Evolutionary conservation across 2,113 vertebrate genomes (phyloP).

Genomic region (Thermophis baileyi): DNA sequence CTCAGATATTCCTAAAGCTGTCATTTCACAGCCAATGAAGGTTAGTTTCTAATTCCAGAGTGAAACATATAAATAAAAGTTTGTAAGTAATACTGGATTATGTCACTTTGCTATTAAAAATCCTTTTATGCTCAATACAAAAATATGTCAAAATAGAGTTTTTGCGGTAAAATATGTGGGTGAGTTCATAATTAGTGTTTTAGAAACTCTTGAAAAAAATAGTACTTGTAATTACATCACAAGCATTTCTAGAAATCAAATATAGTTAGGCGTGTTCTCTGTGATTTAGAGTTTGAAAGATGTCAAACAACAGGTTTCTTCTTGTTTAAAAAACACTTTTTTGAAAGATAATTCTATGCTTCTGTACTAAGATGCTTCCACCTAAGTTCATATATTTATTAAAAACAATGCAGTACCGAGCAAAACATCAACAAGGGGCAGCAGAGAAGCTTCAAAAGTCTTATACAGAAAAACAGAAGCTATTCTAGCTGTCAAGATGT

Average conservation of each 20-base stretch:
- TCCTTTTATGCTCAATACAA: background rate
- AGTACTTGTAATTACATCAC: slow-evolving; percentile 10
- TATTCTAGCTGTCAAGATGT: background rate
- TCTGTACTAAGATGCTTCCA: background rate
- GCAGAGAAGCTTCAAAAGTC: background rate
- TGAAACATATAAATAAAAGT: background rate
- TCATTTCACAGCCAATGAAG: background rate
- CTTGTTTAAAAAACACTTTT: background rate
- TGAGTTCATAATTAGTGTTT: background rate
- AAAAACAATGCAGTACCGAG: background rate
- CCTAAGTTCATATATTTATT: background rate
- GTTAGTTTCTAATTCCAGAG: background rate
- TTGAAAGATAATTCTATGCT: background rate
- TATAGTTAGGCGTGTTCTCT: background rate
- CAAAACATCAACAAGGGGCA: background rate
- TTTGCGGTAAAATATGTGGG: background rate
- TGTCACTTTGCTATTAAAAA: slow-evolving; percentile 1
- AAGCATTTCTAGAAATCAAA: slow-evolving; percentile 1
- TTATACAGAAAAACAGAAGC: background rate
- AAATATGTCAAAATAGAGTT: background rate
- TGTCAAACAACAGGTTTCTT: slow-evolving; percentile 3
- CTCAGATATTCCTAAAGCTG: background rate
- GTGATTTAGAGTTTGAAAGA: slow-evolving; percentile 18
- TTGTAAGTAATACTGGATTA: slow-evolving; percentile 8
- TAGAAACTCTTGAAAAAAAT: background rate